Percentiles rank a stretch among this genome's conserved stretches.
phyloP scores from a whole-genome alignment of 2,888 invertebrate genomes.

The Drosophila kuntzei region DNA sequence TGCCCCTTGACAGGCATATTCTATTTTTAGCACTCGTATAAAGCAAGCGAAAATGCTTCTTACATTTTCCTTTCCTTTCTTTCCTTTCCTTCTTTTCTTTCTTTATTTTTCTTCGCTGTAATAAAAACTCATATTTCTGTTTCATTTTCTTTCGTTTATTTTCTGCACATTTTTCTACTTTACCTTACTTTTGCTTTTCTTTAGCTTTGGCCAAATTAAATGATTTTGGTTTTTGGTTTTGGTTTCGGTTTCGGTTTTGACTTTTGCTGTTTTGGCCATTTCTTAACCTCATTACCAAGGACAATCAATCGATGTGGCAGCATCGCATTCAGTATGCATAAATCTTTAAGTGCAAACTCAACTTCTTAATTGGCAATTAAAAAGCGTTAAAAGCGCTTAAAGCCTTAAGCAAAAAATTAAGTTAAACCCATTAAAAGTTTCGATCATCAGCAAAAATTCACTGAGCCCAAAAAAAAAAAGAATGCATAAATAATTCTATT shows the following conservation, averaged over 20 bases:
- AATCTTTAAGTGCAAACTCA: conserved; percentile 31
- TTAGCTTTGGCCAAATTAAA: conserved; percentile 62
- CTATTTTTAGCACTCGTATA: conserved; percentile 71
- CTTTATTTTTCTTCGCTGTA: conserved; percentile 33
- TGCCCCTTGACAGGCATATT: conserved; percentile 76
- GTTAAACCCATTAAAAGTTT: conserved; percentile 46
- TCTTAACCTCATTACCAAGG: conserved; percentile 16
- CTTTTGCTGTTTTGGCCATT: conserved; percentile 45
- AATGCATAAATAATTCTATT: conserved; percentile 7
- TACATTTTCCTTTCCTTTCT: conserved; percentile 38
- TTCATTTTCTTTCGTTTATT: conserved; percentile 23
- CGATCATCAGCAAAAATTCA: conserved; percentile 30
- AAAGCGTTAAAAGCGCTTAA: conserved; percentile 51
- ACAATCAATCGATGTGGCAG: conserved; percentile 63
- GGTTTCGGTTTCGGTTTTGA: conserved; percentile 28
- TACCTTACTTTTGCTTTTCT: conserved; percentile 7
- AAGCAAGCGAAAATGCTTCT: conserved; percentile 55
- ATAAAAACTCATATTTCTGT: conserved; percentile 76
- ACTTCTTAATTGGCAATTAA: conserved; percentile 77
- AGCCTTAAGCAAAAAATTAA: conserved; percentile 24
- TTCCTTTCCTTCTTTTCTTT: background rate
- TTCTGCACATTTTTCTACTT: conserved; percentile 26
- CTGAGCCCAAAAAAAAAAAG: conserved; percentile 6
- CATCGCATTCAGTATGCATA: conserved; percentile 41
- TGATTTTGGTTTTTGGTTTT: conserved; percentile 78